These are phyloP conservation scores for Ligdia adustata DNA, from an alignment of 2,888 invertebrate species.

Conservation along the genomic window DNA sequence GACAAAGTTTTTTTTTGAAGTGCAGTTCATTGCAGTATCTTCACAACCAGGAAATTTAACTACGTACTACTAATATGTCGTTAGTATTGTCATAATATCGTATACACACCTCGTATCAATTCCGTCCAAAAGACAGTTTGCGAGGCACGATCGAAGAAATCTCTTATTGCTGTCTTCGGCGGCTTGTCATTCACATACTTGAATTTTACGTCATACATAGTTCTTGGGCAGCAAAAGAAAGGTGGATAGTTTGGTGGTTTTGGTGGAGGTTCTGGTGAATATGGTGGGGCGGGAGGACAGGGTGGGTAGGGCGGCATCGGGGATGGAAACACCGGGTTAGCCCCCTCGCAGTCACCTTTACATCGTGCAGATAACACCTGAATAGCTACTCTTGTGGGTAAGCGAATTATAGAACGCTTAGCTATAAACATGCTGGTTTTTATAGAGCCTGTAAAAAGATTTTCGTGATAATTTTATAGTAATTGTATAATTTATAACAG, in stretches of 20 bases:
- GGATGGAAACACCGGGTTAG: not conserved
- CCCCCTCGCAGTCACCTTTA: constrained; percentile 6
- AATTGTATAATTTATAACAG: no score
- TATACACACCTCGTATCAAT: constrained; percentile 85
- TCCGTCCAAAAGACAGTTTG: constrained; percentile 90
- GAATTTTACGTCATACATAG: constrained; percentile 62
- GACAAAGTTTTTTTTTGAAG: no score
- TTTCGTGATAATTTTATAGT: no score
- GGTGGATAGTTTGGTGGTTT: constrained; percentile 46
- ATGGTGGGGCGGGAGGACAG: constrained; percentile 26
- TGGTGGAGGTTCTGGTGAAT: constrained; percentile 27
- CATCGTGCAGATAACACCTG: not conserved
- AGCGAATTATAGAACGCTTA: no score
- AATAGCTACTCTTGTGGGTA: no score
- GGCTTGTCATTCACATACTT: constrained; percentile 86
- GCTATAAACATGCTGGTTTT: no score
- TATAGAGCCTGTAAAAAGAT: no score
- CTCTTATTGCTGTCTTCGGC: constrained; percentile 83
- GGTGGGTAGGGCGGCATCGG: constrained; percentile 14
- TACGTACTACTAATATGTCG: no score
- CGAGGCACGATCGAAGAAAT: constrained; percentile 90
- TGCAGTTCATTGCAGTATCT: no score
- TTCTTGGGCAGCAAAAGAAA: constrained; percentile 56
- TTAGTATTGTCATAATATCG: no score
- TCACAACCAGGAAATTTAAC: no score